phyloP scores from a whole-genome alignment of 2,888 invertebrate genomes.

The Heliconius ismenius region DNA sequence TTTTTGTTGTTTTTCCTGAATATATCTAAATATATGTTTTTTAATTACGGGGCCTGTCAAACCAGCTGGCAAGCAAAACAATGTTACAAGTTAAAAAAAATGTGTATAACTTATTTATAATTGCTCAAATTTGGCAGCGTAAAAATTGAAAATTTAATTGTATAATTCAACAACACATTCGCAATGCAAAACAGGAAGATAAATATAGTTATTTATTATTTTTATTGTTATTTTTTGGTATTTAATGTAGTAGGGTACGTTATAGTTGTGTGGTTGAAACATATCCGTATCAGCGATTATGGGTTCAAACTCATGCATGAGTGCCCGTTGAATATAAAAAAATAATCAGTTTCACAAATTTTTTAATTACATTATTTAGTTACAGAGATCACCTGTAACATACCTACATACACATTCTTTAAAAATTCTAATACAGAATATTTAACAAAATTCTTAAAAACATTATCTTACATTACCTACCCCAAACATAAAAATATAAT shows the following conservation, averaged over 20 bases:
- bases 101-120: slow-evolving; percentile 25
- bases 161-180: slow-evolving; percentile 31
- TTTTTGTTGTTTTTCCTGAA: not conserved
- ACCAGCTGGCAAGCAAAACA: slow-evolving; percentile 17
- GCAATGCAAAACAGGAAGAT: slow-evolving; percentile 25
- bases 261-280: not conserved
- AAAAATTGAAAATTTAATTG: slow-evolving; percentile 34
- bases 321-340: not conserved
- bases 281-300: not conserved
- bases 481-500: slow-evolving; percentile 1
- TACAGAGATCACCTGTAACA: too few relatives aligned
- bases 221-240: slow-evolving; percentile 5
- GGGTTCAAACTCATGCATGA: not conserved
- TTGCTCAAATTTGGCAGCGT: slow-evolving; percentile 29
- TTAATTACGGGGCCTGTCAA: not conserved
- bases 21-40: not conserved
- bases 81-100: slow-evolving; percentile 21
- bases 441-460: not conserved
- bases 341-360: not conserved
- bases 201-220: slow-evolving; percentile 35
- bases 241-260: not conserved
- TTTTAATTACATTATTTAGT: not conserved
- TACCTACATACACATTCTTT: not conserved
- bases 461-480: slow-evolving; percentile 3
- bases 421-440: not conserved